Conservation (phyloP, 2,888 invertebrate species). For the Dendrolimus houi region DNA sequence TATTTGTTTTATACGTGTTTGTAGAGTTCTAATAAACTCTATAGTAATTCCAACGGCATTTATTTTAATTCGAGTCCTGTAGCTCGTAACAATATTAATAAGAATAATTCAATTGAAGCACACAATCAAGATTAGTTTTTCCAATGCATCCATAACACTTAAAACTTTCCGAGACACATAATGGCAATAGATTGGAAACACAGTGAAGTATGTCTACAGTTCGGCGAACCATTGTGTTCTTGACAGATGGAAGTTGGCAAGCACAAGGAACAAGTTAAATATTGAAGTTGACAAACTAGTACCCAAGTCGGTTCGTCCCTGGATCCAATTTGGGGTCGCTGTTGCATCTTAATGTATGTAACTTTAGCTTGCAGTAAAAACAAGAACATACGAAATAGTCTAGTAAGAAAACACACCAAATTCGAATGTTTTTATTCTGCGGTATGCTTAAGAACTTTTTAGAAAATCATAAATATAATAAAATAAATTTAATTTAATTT, state of each 20-base stretch:
- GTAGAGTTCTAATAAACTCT: too few relatives aligned
- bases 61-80: too few relatives aligned
- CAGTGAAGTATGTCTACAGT: conserved; percentile 27
- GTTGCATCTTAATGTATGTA: conserved; percentile 13
- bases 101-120: conserved; percentile 4
- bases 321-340: conserved; percentile 35
- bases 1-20: too few relatives aligned
- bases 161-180: conserved; percentile 20
- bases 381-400: neutral
- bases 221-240: conserved; percentile 39
- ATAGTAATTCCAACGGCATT: too few relatives aligned
- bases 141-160: conserved; percentile 20
- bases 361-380: conserved; percentile 1
- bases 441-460: too few relatives aligned
- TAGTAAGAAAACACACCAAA: too few relatives aligned
- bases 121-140: conserved; percentile 12
- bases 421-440: too few relatives aligned
- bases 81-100: neutral
- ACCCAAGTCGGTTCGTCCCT: conserved; percentile 30
- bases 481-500: too few relatives aligned
- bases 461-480: too few relatives aligned
- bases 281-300: conserved; percentile 58
- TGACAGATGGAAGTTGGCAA: conserved; percentile 41
- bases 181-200: conserved; percentile 28
- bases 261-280: conserved; percentile 54